Base-by-base conservation (phyloP, 2,797 vertebrate genomes). In the Lacerta bilineata region DNA sequence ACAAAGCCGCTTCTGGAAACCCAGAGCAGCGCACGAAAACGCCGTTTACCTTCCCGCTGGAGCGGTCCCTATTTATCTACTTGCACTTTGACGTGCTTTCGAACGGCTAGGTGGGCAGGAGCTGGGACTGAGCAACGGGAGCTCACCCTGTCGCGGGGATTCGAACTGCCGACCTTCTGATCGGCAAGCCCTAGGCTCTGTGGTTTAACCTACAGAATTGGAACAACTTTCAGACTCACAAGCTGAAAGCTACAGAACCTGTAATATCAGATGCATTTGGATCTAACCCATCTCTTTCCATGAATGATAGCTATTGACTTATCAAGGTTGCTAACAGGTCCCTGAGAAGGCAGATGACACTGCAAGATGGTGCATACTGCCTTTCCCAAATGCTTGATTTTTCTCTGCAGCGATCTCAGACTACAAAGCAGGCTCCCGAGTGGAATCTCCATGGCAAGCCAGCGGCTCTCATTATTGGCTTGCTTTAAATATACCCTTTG, bases 401-500 rank as follows among this genome's bases (percentile, higher is more conserved):
- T 79, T 82, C 27, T 41, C 36, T 33, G 8, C 18, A 71, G 41
- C 17, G 0, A 0, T 80, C 80, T 46, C 27, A 1, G 13, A 23
- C 55, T 25, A 75, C 20, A 0, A 0, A 36, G 87, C 78, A 18
- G 15, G 29, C 50, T 11, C 66, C 86, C 18, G n/a, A 87, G 85
- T 74, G 75, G 43, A 46, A 86, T 87, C 61, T 18, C 10, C 64
- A 90, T 89, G 61, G 68, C 85, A 89, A 87, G 88, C 66, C 27
- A 1, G n/a, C 2, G 43, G 36, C 71, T 85, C n/a, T 68, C 17
- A 17, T 85, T 84, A 71, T 85, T 41, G 39, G 80, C 1, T 1
- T 87, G 90, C 88, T 86, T 91, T 89, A 92, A 91, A 83, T 85
- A 89, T 59, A 80, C 87, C 87, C 13, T 27, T 41, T 92, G 89